These are phyloP conservation scores for Lanius collurio DNA, from an alignment of 2,113 vertebrate genomes.

Conservation along the genomic window DNA sequence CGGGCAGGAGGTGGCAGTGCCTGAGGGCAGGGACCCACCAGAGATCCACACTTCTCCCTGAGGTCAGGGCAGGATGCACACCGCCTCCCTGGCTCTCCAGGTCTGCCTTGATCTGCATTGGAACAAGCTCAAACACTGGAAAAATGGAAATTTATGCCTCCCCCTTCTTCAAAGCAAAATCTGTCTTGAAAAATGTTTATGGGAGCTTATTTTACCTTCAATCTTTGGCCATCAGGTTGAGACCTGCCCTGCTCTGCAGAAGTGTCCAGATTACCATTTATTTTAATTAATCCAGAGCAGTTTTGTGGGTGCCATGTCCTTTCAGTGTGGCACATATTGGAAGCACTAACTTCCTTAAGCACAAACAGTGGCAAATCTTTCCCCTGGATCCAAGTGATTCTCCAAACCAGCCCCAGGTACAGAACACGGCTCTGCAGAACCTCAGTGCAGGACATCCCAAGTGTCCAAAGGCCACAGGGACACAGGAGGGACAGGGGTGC, in stretches of 20 bases:
- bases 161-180: background rate
- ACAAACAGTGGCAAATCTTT: background rate
- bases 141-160: background rate
- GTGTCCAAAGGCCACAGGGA: background rate
- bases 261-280: background rate
- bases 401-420: background rate
- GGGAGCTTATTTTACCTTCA: background rate
- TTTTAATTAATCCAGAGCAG: background rate
- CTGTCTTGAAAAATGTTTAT: background rate
- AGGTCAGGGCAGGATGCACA: background rate
- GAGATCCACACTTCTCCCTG: background rate
- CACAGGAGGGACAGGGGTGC: background rate
- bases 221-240: background rate
- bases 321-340: background rate
- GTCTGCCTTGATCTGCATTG: background rate
- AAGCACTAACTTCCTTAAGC: background rate
- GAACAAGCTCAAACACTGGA: background rate
- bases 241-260: background rate
- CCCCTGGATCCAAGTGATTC: background rate
- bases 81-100: accelerated
- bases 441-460: background rate
- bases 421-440: background rate
- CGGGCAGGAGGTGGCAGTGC: background rate
- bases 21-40: background rate
- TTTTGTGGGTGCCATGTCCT: background rate